phyloP scores from a whole-genome alignment of 53 echinoderm and acorn worm genomes.

The Patiria pectinifera region DNA sequence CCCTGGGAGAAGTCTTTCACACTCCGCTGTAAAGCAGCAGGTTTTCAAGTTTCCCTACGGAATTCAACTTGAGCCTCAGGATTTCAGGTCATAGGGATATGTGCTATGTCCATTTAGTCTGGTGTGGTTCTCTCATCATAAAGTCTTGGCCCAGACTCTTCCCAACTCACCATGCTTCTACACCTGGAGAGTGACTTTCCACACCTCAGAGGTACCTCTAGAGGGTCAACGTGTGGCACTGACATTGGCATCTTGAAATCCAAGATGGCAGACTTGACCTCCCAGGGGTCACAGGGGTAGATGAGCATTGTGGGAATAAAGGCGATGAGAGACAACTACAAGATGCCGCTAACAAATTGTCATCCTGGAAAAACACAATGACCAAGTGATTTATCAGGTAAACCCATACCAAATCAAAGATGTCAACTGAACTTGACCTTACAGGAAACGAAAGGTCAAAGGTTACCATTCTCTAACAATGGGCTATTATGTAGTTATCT shows the following conservation, averaged over 20 bases:
- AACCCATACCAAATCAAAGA: not conserved
- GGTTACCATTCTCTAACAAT: not conserved
- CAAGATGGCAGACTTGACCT: conserved; percentile 33
- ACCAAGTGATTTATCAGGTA: conserved; percentile 13
- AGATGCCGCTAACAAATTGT: not conserved
- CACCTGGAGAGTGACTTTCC: conserved; percentile 43
- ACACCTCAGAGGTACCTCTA: conserved; percentile 32
- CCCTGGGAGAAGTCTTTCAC: conserved; percentile 27
- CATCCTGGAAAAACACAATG: not conserved
- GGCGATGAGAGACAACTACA: conserved; percentile 17
- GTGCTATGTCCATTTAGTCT: conserved; percentile 25
- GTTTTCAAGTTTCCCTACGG: not conserved
- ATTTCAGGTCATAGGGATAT: not conserved
- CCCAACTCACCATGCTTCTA: not conserved
- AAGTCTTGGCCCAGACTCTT: not conserved
- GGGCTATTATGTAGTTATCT: not conserved
- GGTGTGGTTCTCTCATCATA: conserved; percentile 37
- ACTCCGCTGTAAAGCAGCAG: conserved; percentile 16
- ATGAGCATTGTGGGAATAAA: conserved; percentile 47
- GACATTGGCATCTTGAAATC: not conserved
- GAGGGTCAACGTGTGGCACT: conserved; percentile 40
- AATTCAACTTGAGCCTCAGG: not conserved
- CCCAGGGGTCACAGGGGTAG: not conserved
- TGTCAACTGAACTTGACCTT: conserved; percentile 21
- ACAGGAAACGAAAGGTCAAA: conserved; percentile 22